Evolutionary conservation across 2,113 vertebrate genomes (phyloP), one percentile per base, ranked within the genome.

Genomic region (Embiotoca jacksoni): DNA sequence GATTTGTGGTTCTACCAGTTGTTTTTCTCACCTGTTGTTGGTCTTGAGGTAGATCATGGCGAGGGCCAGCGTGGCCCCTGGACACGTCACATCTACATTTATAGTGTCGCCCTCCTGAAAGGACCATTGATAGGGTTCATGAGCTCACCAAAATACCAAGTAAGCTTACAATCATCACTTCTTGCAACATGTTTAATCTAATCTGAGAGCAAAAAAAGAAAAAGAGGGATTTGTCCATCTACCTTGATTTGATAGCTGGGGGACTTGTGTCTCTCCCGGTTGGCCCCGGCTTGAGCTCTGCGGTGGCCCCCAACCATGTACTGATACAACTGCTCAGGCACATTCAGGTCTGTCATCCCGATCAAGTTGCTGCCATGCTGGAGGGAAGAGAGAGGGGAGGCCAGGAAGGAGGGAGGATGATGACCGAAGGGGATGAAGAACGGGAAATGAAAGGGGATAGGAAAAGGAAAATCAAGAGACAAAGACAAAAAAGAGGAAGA

Each of bases 41-140:
- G 98, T 99, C 93, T 99, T 99, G 16, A 99, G 91, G 93, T 99
- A 99, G 92, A 99, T 99, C 97, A 99, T 99, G 46, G 98, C 98
- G 54, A 99, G 94, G 1, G 98, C 98, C 2, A 99, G 94, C 0
- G 98, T 99, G 47, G 98, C 98, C 9, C 98, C 98, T 0, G 98
- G 97, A 88, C 97, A 99, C 1, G 98, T 99, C 67, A 99, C 98
- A 0, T 99, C 98, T 77, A 99, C 97, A 0, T 99, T 99, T 79
- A 99, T 99, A 30, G 96, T 98, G 88, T 99, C 98, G 57, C 98
- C 98, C 88, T 99, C 98, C 98, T 99, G 88, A 9, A 86, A 77
- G 3, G 0, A 80, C 1, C 23, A 63, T 4, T 4, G 6, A 61
- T 4, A 44, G 7, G 13, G 6, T 44, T 44, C n/a, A 46, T 65